Conservation (phyloP, 92 coral and sea anemone genomes). For the Zoanthus sociatus region DNA sequence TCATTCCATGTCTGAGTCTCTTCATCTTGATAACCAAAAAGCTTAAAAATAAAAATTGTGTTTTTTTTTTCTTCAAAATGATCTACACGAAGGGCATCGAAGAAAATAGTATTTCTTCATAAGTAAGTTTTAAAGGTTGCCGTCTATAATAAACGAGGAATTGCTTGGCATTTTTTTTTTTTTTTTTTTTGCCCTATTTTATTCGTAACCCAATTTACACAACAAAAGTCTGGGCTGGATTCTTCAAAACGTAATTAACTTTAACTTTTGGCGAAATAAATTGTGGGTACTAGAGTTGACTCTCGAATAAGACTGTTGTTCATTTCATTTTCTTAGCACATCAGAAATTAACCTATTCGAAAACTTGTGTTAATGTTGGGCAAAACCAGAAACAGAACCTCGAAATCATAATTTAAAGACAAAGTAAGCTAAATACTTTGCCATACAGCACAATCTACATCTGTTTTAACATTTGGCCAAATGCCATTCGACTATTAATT, state of each 20-base stretch:
- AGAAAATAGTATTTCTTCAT: no score
- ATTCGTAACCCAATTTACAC: no score
- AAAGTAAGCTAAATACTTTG: no score
- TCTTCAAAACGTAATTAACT: background rate
- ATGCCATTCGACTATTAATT: no score
- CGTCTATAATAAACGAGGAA: no score
- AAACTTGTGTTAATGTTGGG: background rate
- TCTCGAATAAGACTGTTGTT: background rate
- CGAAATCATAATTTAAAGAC: background rate
- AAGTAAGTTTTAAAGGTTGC: no score
- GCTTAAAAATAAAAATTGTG: slow-evolving; percentile 40
- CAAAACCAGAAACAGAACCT: background rate
- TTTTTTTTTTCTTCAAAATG: background rate
- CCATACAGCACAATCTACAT: no score
- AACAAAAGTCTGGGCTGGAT: background rate
- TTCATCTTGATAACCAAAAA: slow-evolving; percentile 77
- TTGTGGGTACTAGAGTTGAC: background rate
- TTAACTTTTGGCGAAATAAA: background rate
- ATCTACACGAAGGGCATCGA: background rate
- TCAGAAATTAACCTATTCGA: background rate
- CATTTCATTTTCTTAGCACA: no score
- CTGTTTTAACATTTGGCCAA: no score
- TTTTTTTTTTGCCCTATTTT: no score
- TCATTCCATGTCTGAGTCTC: slow-evolving; percentile 81
- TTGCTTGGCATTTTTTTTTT: no score